phyloP scores from a whole-genome alignment of 2,888 invertebrate genomes.

The Apamea sordens region DNA sequence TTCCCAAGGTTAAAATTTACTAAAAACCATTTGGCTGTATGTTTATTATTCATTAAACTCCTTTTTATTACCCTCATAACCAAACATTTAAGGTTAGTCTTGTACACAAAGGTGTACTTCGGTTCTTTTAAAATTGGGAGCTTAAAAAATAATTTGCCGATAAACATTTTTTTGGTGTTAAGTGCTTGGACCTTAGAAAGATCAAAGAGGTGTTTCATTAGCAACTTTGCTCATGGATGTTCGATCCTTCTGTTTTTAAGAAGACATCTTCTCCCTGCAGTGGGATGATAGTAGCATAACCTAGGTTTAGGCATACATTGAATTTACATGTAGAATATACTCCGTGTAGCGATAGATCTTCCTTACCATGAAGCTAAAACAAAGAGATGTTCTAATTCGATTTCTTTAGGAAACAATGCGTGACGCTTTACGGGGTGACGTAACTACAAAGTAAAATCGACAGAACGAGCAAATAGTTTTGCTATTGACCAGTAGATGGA shows the following conservation, averaged over 20 bases:
- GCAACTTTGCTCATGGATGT: not conserved
- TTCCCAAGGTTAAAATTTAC: constrained; percentile 46
- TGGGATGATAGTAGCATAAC: not conserved
- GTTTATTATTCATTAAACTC: constrained; percentile 56
- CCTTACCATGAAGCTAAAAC: too few relatives aligned
- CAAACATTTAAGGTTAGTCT: constrained; percentile 41
- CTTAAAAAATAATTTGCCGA: constrained; percentile 32
- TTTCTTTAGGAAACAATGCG: too few relatives aligned
- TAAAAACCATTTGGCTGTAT: constrained; percentile 50
- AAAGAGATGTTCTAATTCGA: too few relatives aligned
- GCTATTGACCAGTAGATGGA: too few relatives aligned
- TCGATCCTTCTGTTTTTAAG: not conserved
- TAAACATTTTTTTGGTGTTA: constrained; percentile 19
- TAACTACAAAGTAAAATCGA: too few relatives aligned
- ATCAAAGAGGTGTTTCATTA: not conserved
- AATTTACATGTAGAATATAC: not conserved
- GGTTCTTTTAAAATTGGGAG: constrained; percentile 41
- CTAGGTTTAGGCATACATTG: not conserved
- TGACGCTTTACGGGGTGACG: too few relatives aligned
- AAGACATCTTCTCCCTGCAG: not conserved
- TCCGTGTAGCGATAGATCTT: constrained; percentile 13
- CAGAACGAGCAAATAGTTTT: too few relatives aligned
- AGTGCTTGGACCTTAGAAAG: not conserved
- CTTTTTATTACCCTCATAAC: constrained; percentile 55
- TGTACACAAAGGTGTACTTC: constrained; percentile 48